These are phyloP conservation scores for Schlechtendalia chinensis DNA, from an alignment of 1,140 invertebrate genomes.

Conservation along the genomic window DNA sequence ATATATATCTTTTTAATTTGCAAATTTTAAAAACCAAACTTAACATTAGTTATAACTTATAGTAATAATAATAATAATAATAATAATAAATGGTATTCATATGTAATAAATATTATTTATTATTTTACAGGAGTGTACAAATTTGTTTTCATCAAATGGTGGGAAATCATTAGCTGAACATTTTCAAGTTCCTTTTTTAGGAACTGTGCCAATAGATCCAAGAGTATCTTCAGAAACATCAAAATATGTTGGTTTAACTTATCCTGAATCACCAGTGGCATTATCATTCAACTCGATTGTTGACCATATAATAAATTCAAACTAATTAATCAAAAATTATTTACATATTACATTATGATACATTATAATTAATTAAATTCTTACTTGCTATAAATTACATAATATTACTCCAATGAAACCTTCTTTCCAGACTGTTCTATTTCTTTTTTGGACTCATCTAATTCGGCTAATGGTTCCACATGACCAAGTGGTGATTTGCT, in stretches of 20 bases:
- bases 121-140: conserved; percentile 64
- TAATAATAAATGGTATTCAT: neutral
- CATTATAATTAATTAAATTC: too few relatives aligned
- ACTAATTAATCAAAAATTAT: conserved; percentile 21
- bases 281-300: conserved; percentile 36
- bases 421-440: neutral
- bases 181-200: conserved; percentile 69
- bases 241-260: conserved; percentile 28
- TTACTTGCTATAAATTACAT: neutral
- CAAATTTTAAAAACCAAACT: neutral
- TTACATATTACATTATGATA: neutral
- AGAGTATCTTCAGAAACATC: conserved; percentile 60
- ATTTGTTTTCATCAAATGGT: conserved; percentile 78
- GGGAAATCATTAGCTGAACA: conserved; percentile 71
- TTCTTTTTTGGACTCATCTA: conserved; percentile 25
- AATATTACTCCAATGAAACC: neutral
- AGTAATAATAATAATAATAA: neutral
- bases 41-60: neutral
- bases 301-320: conserved; percentile 24
- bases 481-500: conserved; percentile 51
- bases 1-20: too few relatives aligned
- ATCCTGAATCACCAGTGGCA: conserved; percentile 41
- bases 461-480: conserved; percentile 34
- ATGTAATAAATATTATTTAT: neutral
- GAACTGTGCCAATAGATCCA: conserved; percentile 78